These are phyloP conservation scores for Nephila pilipes DNA, from an alignment of 1,140 invertebrate species.

Conservation along the genomic window DNA sequence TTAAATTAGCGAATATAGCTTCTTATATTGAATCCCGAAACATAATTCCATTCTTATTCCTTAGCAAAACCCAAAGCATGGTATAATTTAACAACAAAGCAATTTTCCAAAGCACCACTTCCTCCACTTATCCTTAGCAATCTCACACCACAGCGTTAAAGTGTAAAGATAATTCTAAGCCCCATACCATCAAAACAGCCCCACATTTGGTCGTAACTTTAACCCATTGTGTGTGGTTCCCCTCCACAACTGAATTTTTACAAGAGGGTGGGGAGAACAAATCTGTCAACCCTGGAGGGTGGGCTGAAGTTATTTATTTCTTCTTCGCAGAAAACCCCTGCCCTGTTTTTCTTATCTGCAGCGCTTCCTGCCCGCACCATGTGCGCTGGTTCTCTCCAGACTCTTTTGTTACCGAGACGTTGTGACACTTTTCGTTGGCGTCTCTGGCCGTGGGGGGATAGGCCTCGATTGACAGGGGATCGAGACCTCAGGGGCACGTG, in stretches of 20 bases:
- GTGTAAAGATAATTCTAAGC: not conserved
- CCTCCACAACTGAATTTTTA: not conserved
- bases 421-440: constrained; percentile 3
- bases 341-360: not conserved
- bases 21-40: too few species aligned
- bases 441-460: not conserved
- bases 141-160: not conserved
- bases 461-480: not conserved
- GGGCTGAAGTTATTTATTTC: constrained; percentile 16
- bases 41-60: too few species aligned
- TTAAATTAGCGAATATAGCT: too few species aligned
- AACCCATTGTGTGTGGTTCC: not conserved
- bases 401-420: not conserved
- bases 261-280: not conserved
- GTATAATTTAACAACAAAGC: not conserved
- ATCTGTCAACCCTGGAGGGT: not conserved
- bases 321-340: not conserved
- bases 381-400: not conserved
- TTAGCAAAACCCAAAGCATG: not conserved
- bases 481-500: not conserved
- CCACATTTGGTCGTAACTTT: not conserved
- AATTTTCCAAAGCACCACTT: not conserved
- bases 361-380: not conserved
- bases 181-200: not conserved
- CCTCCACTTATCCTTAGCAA: not conserved